These are phyloP conservation scores for Silurus asotus DNA, from an alignment of 2,113 vertebrate species.

Conservation along the genomic window DNA sequence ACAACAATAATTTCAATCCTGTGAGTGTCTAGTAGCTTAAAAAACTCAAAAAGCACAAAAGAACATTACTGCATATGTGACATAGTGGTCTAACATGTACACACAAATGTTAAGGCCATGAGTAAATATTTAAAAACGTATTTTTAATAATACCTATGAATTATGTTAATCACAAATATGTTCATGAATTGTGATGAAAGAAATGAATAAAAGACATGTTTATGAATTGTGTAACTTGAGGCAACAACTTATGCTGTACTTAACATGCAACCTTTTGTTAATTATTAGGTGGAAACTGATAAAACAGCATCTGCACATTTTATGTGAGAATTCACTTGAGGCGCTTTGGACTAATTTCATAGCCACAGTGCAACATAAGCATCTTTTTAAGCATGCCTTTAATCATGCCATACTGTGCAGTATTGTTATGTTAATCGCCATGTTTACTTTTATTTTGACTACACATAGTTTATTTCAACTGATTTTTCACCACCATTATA, in stretches of 20 bases:
- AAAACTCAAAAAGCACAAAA: background rate
- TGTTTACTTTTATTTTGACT: background rate
- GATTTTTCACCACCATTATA: background rate
- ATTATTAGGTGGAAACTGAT: background rate
- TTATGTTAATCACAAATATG: too few species aligned
- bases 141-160: too few species aligned
- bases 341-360: background rate
- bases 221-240: too few species aligned
- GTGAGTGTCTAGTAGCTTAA: background rate
- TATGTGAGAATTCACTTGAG: background rate
- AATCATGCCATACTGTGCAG: background rate
- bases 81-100: background rate
- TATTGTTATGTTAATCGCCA: too few species aligned
- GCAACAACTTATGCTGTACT: background rate
- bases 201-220: too few species aligned
- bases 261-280: background rate
- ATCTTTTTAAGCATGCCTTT: too few species aligned
- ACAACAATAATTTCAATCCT: background rate
- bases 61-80: too few species aligned
- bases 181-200: too few species aligned
- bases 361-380: background rate
- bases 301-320: background rate
- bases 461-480: background rate
- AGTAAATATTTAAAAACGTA: background rate
- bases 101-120: background rate